Conservation (phyloP, 2,888 invertebrate genomes). For the Rhyacophila evoluta region DNA sequence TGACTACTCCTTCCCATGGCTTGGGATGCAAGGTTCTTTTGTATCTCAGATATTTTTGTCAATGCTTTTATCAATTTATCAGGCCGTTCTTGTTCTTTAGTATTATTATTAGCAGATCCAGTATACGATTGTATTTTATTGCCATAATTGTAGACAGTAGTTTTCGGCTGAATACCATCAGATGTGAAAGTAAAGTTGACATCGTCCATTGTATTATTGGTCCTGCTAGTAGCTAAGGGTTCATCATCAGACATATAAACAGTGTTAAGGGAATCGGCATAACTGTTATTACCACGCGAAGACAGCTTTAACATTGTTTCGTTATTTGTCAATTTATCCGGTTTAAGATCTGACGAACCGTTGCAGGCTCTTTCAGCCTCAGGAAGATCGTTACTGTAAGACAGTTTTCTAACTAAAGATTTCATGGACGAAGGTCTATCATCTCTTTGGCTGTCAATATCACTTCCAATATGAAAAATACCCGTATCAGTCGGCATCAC, state of each 20-base stretch:
- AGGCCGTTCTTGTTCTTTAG: conserved; percentile 41
- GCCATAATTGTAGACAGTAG: conserved; percentile 33
- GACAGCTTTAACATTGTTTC: neutral
- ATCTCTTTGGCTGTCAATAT: conserved; percentile 6
- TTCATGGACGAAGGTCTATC: conserved; percentile 2
- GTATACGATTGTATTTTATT: conserved; percentile 33
- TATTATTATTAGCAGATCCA: neutral
- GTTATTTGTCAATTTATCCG: conserved; percentile 56
- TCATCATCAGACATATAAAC: conserved; percentile 59
- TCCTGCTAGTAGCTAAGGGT: conserved; percentile 64
- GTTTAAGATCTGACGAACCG: conserved; percentile 30
- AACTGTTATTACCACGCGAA: neutral
- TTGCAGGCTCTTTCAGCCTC: neutral
- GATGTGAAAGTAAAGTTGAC: conserved; percentile 67
- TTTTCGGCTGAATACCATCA: conserved; percentile 58
- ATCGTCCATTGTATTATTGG: conserved; percentile 68
- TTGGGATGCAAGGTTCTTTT: conserved; percentile 50
- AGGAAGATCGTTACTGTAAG: neutral
- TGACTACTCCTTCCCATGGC: conserved; percentile 31
- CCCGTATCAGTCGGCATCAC: conserved; percentile 36
- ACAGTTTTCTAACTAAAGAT: neutral
- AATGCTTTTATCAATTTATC: conserved; percentile 46
- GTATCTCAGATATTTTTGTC: conserved; percentile 51
- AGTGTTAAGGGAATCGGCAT: neutral
- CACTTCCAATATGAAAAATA: conserved; percentile 26